These are phyloP conservation scores for Ramphastos sulfuratus DNA, from an alignment of 2,113 vertebrate species.

Conservation along the genomic window DNA sequence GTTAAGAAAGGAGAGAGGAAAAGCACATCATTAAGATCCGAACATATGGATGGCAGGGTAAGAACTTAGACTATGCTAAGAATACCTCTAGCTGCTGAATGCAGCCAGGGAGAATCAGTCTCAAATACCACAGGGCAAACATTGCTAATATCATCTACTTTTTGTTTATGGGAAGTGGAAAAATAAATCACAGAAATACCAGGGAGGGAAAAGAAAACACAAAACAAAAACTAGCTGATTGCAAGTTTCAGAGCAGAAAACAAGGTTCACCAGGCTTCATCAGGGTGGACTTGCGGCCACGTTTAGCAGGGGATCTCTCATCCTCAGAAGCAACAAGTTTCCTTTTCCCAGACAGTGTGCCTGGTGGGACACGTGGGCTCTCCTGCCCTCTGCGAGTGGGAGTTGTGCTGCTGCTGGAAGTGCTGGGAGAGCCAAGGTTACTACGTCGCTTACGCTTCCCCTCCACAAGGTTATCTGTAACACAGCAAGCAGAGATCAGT, in stretches of 20 bases:
- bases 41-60: neutral
- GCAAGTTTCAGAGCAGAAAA: neutral
- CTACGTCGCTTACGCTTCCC: conserved; percentile 90
- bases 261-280: conserved; percentile 78
- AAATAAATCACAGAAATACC: neutral
- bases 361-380: conserved; percentile 54
- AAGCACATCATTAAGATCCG: neutral
- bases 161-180: neutral
- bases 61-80: neutral
- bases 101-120: neutral
- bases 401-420: conserved; percentile 77
- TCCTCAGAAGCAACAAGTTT: conserved; percentile 84
- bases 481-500: neutral
- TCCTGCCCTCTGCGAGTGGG: conserved; percentile 73
- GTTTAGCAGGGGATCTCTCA: conserved; percentile 84
- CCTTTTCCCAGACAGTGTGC: conserved; percentile 83
- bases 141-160: neutral
- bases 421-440: conserved; percentile 76
- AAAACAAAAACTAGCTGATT: neutral
- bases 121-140: neutral
- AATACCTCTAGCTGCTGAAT: neutral
- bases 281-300: conserved; percentile 83
- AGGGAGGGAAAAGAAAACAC: neutral
- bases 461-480: conserved; percentile 94
- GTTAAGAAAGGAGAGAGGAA: neutral